Conservation (phyloP, 1,140 invertebrate genomes). For the Branchinecta lynchi region DNA sequence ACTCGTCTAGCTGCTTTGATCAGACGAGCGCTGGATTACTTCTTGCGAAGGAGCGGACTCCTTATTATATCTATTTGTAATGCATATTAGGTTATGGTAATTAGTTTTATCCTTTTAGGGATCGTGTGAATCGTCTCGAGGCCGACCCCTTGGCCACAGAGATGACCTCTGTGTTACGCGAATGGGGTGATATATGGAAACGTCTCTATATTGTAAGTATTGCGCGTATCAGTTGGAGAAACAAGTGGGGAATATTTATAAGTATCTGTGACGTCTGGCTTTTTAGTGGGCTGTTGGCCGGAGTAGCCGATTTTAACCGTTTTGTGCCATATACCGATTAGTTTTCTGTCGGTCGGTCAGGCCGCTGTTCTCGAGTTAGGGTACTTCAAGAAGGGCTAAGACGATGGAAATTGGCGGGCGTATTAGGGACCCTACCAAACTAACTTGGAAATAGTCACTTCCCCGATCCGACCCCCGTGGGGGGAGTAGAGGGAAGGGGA, state of each 20-base stretch:
- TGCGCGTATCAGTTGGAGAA: conserved; percentile 18
- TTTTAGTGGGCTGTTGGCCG: too few relatives aligned
- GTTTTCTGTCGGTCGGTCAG: too few relatives aligned
- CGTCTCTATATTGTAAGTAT: conserved; percentile 55
- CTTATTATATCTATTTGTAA: conserved; percentile 1
- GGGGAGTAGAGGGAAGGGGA: too few relatives aligned
- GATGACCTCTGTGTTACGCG: conserved; percentile 68
- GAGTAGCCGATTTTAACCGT: too few relatives aligned
- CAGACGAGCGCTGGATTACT: neutral
- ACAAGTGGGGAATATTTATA: conserved; percentile 22
- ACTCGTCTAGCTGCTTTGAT: too few relatives aligned
- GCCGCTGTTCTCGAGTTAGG: too few relatives aligned
- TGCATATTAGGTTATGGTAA: conserved; percentile 7
- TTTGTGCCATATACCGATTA: too few relatives aligned
- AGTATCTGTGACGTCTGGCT: neutral
- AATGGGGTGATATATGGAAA: conserved; percentile 87
- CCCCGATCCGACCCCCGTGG: too few relatives aligned
- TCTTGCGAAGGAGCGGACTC: conserved; percentile 2
- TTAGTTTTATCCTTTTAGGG: conserved; percentile 2
- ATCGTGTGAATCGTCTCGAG: neutral
- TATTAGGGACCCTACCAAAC: too few relatives aligned
- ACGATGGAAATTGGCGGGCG: too few relatives aligned
- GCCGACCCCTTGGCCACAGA: conserved; percentile 67
- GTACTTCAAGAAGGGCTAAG: too few relatives aligned
- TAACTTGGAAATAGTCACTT: too few relatives aligned